A percentile compares a stretch with the other conserved stretches of the same genome.
These are phyloP conservation scores for Lucilia sericata DNA, from an alignment of 1,140 invertebrate species.

Conservation along the genomic window DNA sequence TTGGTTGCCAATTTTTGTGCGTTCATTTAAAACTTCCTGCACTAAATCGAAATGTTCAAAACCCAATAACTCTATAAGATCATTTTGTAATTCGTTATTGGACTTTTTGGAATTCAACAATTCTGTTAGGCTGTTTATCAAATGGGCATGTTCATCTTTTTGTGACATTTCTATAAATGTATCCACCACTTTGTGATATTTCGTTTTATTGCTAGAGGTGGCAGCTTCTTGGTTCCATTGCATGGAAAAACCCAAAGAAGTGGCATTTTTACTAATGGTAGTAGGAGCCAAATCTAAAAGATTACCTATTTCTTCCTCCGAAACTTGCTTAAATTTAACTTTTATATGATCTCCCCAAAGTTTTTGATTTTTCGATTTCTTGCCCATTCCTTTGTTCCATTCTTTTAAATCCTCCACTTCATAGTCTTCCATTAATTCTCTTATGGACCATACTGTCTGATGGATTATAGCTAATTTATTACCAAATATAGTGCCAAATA, in stretches of 20 bases:
- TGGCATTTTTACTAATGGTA: slow-evolving; percentile 27
- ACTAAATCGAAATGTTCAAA: slow-evolving; percentile 91
- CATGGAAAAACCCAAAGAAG: slow-evolving; percentile 55
- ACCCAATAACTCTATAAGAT: slow-evolving; percentile 86
- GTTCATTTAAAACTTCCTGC: slow-evolving; percentile 80
- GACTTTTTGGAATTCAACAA: slow-evolving; percentile 74
- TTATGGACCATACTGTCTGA: slow-evolving; percentile 52
- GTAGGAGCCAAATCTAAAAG: slow-evolving; percentile 39
- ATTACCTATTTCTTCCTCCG: slow-evolving; percentile 20
- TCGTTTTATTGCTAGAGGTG: slow-evolving; percentile 49
- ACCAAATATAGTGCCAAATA: slow-evolving; percentile 63
- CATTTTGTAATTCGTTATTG: slow-evolving; percentile 84
- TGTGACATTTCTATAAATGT: slow-evolving; percentile 54
- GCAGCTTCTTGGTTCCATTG: slow-evolving; percentile 58
- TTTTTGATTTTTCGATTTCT: slow-evolving; percentile 9
- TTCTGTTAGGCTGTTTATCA: slow-evolving; percentile 73
- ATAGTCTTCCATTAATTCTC: slow-evolving; percentile 55
- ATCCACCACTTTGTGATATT: slow-evolving; percentile 67
- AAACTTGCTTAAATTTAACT: slow-evolving; percentile 47
- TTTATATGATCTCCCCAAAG: slow-evolving; percentile 59
- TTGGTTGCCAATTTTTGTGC: slow-evolving; percentile 72
- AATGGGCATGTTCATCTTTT: slow-evolving; percentile 73
- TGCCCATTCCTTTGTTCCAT: slow-evolving; percentile 49
- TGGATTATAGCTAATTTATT: slow-evolving; percentile 57
- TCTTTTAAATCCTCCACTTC: slow-evolving; percentile 54